Evolutionary conservation across 1,140 invertebrate genomes (phyloP).

Genomic region (Bradysia coprophila): DNA sequence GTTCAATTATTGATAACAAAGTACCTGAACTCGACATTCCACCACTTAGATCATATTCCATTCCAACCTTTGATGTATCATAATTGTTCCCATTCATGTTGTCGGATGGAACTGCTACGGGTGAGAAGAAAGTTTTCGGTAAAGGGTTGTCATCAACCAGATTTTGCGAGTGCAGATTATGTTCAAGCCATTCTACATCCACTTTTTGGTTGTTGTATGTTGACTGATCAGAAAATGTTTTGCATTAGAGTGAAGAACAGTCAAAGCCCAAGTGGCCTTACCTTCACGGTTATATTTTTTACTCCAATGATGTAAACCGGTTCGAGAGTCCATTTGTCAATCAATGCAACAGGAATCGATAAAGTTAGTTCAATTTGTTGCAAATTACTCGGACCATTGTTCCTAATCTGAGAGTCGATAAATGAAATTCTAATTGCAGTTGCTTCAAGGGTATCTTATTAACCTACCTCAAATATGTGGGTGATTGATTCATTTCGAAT

Average conservation of each 20-base stretch:
- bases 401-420: not conserved
- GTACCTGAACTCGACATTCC: no score
- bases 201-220: constrained; percentile 15
- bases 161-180: constrained; percentile 13
- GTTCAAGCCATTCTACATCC: constrained; percentile 10
- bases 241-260: no score
- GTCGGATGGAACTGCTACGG: not conserved
- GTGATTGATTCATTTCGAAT: not conserved
- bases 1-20: no score
- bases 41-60: constrained; percentile 2
- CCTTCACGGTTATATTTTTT: constrained; percentile 13
- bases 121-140: not conserved
- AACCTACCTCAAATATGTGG: not conserved
- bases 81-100: constrained; percentile 1
- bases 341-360: constrained; percentile 16
- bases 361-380: constrained; percentile 14
- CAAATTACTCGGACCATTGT: constrained; percentile 12
- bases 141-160: constrained; percentile 11
- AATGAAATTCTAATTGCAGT: not conserved
- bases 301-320: constrained; percentile 16
- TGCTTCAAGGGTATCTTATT: not conserved
- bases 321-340: constrained; percentile 9
- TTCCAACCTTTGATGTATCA: constrained; percentile 1
- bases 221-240: no score
- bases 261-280: no score